Conservation (phyloP, 2,888 invertebrate species). For the Epirrita christyi region DNA sequence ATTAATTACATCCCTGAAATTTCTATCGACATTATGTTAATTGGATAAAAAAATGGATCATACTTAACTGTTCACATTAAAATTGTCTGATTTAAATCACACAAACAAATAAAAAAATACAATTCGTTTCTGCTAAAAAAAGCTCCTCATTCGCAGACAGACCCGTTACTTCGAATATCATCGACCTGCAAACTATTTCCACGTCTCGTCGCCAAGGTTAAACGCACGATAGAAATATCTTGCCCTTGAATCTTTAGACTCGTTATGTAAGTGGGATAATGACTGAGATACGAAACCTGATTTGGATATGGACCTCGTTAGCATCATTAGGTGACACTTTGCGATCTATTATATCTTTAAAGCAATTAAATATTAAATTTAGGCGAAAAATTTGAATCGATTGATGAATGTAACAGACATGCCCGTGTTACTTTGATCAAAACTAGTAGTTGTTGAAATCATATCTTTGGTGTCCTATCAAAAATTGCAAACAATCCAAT, state of each 20-base stretch:
- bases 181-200: conserved; percentile 41
- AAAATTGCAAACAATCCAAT: no score
- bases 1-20: no score
- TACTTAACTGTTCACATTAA: no score
- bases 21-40: no score
- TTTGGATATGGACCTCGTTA: conserved; percentile 11
- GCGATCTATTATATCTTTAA: no score
- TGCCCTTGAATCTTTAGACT: conserved; percentile 55
- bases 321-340: background rate
- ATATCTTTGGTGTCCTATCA: no score
- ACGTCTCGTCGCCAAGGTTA: conserved; percentile 48
- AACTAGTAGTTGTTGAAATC: no score
- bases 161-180: conserved; percentile 18
- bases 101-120: background rate
- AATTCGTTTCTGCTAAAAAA: background rate
- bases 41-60: no score
- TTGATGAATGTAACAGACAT: no score
- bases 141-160: conserved; percentile 10
- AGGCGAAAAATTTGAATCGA: no score
- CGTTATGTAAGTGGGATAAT: conserved; percentile 29
- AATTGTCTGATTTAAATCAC: background rate
- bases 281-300: background rate
- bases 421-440: no score
- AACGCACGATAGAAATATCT: conserved; percentile 38
- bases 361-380: no score